Evolutionary conservation across 2,888 invertebrate genomes (phyloP).

Genomic region (Cantharis nigra): DNA sequence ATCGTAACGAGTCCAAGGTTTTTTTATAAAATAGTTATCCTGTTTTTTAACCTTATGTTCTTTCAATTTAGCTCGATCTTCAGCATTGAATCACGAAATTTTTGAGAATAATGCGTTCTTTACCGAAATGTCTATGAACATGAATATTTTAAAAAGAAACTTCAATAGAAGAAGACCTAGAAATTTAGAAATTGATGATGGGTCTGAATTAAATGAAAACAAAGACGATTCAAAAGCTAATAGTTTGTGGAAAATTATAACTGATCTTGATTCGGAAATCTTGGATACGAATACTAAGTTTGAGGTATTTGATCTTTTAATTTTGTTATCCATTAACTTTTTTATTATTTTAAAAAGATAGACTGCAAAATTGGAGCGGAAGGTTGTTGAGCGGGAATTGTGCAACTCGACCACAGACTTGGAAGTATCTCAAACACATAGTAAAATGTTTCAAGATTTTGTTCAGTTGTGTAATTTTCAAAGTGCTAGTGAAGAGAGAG

Average conservation of each 20-base stretch:
- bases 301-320: background rate
- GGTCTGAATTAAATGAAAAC: background rate
- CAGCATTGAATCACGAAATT: slow-evolving; percentile 7
- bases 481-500: background rate
- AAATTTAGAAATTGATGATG: background rate
- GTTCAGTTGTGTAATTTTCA: slow-evolving; percentile 18
- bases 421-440: background rate
- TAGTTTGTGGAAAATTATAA: background rate
- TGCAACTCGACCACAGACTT: background rate
- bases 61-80: background rate
- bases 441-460: slow-evolving; percentile 10
- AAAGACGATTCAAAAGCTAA: background rate
- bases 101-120: slow-evolving; percentile 38
- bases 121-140: slow-evolving; percentile 36
- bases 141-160: slow-evolving; percentile 30
- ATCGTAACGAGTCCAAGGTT: background rate
- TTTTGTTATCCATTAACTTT: background rate
- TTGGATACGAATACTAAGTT: background rate
- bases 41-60: background rate
- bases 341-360: background rate
- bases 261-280: background rate
- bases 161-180: background rate
- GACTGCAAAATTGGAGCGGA: slow-evolving; percentile 7
- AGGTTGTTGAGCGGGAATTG: slow-evolving; percentile 10
- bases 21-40: background rate